Conservation (phyloP, 1,140 invertebrate genomes). For the Zaprionus davidi region DNA sequence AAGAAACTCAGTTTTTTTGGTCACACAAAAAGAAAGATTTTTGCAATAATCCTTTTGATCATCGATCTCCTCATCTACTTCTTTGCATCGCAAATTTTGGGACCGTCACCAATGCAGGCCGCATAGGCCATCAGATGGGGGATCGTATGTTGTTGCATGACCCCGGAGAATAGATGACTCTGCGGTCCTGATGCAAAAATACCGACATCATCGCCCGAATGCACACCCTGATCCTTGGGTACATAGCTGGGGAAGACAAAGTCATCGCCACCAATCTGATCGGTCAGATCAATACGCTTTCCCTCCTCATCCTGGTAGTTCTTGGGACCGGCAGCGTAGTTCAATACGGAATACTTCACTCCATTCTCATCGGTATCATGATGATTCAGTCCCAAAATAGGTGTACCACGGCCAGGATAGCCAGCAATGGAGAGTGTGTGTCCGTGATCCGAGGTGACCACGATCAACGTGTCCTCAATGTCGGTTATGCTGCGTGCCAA, state of each 20-base stretch:
- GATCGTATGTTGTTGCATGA: slow-evolving; percentile 91
- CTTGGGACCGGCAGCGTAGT: slow-evolving; percentile 90
- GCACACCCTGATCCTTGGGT: slow-evolving; percentile 85
- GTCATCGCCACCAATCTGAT: slow-evolving; percentile 40
- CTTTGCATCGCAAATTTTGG: slow-evolving; percentile 59
- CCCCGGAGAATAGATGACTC: slow-evolving; percentile 89
- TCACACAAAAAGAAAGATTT: slow-evolving; percentile 5
- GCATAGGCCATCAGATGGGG: slow-evolving; percentile 90
- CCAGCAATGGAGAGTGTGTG: slow-evolving; percentile 87
- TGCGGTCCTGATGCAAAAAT: slow-evolving; percentile 88
- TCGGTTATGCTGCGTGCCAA: slow-evolving; percentile 85
- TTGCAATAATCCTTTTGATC: neutral
- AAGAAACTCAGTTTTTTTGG: neutral
- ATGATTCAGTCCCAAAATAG: slow-evolving; percentile 85
- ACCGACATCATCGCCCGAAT: slow-evolving; percentile 89
- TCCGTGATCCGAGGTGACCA: slow-evolving; percentile 89
- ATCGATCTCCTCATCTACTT: neutral
- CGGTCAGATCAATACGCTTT: slow-evolving; percentile 55
- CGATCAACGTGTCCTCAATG: slow-evolving; percentile 87
- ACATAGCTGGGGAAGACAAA: slow-evolving; percentile 85
- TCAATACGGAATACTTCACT: slow-evolving; percentile 89
- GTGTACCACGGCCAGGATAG: slow-evolving; percentile 86
- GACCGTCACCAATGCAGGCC: slow-evolving; percentile 85
- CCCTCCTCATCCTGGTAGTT: slow-evolving; percentile 78
- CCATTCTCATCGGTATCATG: slow-evolving; percentile 86